phyloP scores from a whole-genome alignment of 2,888 invertebrate genomes.

The Scelioninae gen. 2 region DNA sequence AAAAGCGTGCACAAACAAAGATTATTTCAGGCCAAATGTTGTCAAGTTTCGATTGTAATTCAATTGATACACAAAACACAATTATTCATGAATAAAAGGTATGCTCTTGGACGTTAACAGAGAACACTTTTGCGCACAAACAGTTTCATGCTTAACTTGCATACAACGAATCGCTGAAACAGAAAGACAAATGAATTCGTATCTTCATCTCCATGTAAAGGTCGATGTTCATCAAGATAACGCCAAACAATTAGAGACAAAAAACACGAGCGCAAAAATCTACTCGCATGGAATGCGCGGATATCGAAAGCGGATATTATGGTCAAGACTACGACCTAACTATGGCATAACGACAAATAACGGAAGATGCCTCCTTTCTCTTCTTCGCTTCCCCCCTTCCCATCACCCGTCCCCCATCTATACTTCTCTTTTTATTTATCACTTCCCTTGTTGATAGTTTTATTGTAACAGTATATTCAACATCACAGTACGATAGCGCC shows the following conservation, averaged over 20 bases:
- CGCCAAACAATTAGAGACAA: slow-evolving; percentile 35
- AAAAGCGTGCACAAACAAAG: slow-evolving; percentile 20
- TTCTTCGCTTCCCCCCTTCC: slow-evolving; percentile 5
- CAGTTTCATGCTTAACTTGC: slow-evolving; percentile 1
- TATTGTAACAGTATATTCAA: slow-evolving; percentile 72
- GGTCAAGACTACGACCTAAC: slow-evolving; percentile 43
- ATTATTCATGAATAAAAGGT: background rate
- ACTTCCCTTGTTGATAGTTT: slow-evolving; percentile 62
- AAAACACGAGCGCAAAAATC: slow-evolving; percentile 38
- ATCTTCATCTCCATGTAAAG: slow-evolving; percentile 19
- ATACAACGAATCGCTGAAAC: background rate
- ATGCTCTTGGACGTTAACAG: background rate
- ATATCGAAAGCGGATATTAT: slow-evolving; percentile 47
- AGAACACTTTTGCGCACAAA: background rate
- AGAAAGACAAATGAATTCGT: slow-evolving; percentile 17
- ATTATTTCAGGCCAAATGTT: slow-evolving; percentile 35
- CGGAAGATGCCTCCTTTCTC: slow-evolving; percentile 40
- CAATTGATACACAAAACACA: slow-evolving; percentile 8
- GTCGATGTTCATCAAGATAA: slow-evolving; percentile 20
- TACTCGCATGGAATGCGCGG: slow-evolving; percentile 47
- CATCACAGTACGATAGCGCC: slow-evolving; percentile 76
- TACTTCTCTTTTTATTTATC: slow-evolving; percentile 54
- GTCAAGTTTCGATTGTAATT: slow-evolving; percentile 21
- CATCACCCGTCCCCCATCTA: too few species aligned
- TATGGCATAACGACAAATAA: slow-evolving; percentile 54